Evolutionary conservation across 1,140 invertebrate genomes (phyloP).

Genomic region (Drosophila sturtevanti): DNA sequence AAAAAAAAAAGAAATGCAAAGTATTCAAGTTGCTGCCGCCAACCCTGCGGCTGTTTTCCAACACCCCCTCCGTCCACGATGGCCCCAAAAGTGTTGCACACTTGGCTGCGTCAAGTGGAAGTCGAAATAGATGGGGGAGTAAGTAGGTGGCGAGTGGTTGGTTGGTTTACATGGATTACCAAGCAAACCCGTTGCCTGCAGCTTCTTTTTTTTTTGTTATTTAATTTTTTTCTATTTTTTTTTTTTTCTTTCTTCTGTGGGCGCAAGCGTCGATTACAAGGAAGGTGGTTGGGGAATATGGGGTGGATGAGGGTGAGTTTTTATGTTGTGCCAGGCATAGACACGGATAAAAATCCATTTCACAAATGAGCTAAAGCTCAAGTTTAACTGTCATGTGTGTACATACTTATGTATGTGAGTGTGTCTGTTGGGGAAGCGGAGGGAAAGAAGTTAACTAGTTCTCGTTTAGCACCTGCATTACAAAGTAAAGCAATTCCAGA

Average conservation of each 20-base stretch:
- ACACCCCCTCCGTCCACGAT: not conserved
- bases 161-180: constrained; percentile 38
- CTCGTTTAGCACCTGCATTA: not conserved
- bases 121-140: constrained; percentile 28
- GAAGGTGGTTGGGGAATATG: no score
- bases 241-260: not conserved
- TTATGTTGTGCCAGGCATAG: not conserved
- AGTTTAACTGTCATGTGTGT: not conserved
- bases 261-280: constrained; percentile 44
- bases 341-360: constrained; percentile 49
- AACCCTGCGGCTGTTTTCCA: constrained; percentile 16
- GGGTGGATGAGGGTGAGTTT: no score
- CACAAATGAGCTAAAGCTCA: constrained; percentile 37
- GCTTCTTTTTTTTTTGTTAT: constrained; percentile 10
- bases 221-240: not conserved
- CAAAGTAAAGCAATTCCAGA: no score
- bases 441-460: not conserved
- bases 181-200: constrained; percentile 28
- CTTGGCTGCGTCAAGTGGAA: constrained; percentile 56
- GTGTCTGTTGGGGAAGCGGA: no score
- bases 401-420: no score
- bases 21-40: constrained; percentile 47
- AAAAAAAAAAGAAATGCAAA: constrained; percentile 53
- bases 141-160: constrained; percentile 11
- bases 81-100: constrained; percentile 76